Evolutionary conservation across 1,140 invertebrate species (phyloP), one percentile per base, ranked within the genome.

Genomic region (Limonius californicus): DNA sequence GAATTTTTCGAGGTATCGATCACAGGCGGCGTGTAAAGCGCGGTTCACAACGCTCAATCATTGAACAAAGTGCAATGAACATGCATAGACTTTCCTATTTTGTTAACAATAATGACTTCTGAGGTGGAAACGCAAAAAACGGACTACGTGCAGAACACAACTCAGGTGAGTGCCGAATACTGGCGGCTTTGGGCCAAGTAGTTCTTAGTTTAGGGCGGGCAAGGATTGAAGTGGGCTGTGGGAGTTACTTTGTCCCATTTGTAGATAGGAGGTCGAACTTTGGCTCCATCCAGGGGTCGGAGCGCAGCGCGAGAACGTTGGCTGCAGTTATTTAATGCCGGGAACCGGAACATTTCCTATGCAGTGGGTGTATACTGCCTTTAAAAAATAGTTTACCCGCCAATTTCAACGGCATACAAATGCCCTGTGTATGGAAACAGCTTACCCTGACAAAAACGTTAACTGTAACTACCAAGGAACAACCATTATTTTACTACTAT

Each of bases 221-320:
- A 54, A 55, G 61, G 50, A 32, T 18, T 67, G 65, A 59, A 65
- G 70, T 67, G 63, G 42, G 56, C 64, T 74, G 73, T 73, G 71
- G 73, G 73, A 65, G 71, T 73, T 72, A 63, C 71, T 72, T 70
- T 72, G 71, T 62, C 54, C 61, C 61, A 45, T 27, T 27, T 57
- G 61, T 54, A 59, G 53, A 70, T 59, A 68, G 69, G 69, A 69
- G 70, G 69, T 71, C 65, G 69, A 69, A 68, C 69, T 62, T 67
- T 71, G 65, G 66, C 68, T 68, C 66, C 68, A 66, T 58, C 64
- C 59, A 54, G 57, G 50, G 60, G 60, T 68, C 61, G 66, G 64
- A 43, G 59, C 61, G 35, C 8, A 2, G 35, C 57, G 23, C 57
- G 39, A 27, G 9, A 27, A 27, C n/a, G n/a, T n/a, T n/a, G n/a